Evolutionary conservation across 2,888 invertebrate genomes (phyloP).

Genomic region (Parnassius apollo): DNA sequence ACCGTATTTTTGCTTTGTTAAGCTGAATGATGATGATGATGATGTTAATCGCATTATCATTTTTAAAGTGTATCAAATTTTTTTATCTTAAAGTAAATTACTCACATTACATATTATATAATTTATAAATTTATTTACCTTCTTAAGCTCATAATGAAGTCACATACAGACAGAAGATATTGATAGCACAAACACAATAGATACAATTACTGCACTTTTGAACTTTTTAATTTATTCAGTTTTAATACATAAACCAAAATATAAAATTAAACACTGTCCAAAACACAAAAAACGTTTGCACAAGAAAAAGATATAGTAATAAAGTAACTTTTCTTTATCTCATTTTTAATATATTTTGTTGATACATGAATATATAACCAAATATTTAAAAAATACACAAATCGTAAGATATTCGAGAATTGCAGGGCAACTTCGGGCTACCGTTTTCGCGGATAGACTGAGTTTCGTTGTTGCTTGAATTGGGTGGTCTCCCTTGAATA

Average conservation of each 20-base stretch:
- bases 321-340: too few species aligned
- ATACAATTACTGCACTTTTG: neutral
- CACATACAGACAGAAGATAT: neutral
- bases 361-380: neutral
- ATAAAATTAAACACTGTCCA: conserved; percentile 5
- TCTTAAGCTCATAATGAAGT: conserved; percentile 35
- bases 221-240: neutral
- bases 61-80: too few species aligned
- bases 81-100: too few species aligned
- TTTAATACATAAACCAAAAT: too few species aligned
- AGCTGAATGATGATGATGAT: too few species aligned
- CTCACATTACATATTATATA: too few species aligned
- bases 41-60: too few species aligned
- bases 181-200: conserved; percentile 1
- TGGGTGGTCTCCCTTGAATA: conserved; percentile 21
- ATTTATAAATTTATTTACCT: conserved; percentile 29
- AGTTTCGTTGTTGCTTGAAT: conserved; percentile 37
- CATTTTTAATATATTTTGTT: neutral
- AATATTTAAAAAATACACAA: neutral
- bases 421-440: conserved; percentile 42
- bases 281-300: neutral
- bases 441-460: conserved; percentile 48
- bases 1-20: too few species aligned
- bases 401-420: conserved; percentile 26
- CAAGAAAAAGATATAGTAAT: neutral